These are phyloP conservation scores for Labeo calbasu DNA, from an alignment of 2,797 vertebrate species.

Conservation along the genomic window DNA sequence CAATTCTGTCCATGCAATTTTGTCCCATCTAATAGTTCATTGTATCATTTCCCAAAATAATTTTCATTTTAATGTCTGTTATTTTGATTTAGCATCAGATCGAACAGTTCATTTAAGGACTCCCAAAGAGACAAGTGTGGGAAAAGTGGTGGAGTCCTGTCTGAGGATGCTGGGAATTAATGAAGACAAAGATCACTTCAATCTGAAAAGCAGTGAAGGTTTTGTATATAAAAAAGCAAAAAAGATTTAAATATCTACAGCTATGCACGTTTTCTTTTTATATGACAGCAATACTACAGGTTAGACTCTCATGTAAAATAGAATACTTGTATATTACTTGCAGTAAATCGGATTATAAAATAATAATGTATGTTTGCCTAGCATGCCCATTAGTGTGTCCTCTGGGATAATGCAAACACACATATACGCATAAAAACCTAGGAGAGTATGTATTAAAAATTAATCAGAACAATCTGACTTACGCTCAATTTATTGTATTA, in stretches of 20 bases:
- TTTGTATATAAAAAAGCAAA: not conserved
- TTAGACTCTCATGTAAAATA: not conserved
- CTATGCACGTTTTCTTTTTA: not conserved
- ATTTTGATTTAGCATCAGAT: constrained; percentile 71
- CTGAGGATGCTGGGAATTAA: constrained; percentile 73
- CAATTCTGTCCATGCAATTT: not conserved
- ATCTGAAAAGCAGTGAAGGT: constrained; percentile 72
- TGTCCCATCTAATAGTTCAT: not conserved
- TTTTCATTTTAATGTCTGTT: not conserved
- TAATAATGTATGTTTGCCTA: constrained; percentile 3
- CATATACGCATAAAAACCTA: not conserved
- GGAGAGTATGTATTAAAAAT: not conserved
- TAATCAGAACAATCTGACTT: not conserved
- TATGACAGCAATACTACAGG: not conserved
- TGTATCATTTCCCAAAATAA: too few species aligned
- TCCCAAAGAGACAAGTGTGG: constrained; percentile 71
- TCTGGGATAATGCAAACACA: not conserved
- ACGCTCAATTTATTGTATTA: constrained; percentile 17
- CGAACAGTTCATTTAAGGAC: constrained; percentile 74
- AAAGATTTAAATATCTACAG: not conserved
- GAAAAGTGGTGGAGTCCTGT: constrained; percentile 70
- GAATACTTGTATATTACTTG: not conserved
- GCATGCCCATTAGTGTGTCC: not conserved
- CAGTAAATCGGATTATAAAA: not conserved
- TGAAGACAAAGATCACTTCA: constrained; percentile 70